phyloP scores from a whole-genome alignment of 2,113 vertebrate species.

The Nipponia nippon region DNA sequence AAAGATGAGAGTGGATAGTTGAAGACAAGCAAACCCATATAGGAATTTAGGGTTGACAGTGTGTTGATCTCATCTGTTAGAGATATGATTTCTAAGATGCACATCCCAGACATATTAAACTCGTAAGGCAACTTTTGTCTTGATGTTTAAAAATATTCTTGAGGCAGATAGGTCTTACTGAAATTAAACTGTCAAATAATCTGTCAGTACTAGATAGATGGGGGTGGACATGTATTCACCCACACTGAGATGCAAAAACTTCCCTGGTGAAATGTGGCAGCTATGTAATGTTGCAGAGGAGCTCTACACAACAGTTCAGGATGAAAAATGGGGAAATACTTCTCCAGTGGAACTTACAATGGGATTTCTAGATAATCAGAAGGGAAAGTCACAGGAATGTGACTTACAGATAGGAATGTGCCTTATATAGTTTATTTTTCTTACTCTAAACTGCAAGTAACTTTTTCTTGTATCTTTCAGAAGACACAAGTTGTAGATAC shows the following conservation, averaged over 20 bases:
- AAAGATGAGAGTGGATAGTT: background rate
- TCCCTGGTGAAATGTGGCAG: conserved; percentile 24
- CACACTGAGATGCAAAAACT: conserved; percentile 5
- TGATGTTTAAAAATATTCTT: conserved; percentile 52
- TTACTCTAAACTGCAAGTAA: background rate
- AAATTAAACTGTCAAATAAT: conserved; percentile 55
- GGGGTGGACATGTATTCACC: conserved; percentile 42
- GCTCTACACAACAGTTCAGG: background rate
- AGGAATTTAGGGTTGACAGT: background rate
- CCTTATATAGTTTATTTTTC: background rate
- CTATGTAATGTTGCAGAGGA: background rate
- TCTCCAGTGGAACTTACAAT: background rate
- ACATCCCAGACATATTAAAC: background rate
- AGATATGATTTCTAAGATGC: background rate
- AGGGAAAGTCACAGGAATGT: conserved; percentile 15
- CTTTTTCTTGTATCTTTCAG: background rate
- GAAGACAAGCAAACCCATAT: background rate
- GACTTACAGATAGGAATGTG: conserved; percentile 1
- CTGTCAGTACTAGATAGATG: conserved; percentile 20
- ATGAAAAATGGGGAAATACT: background rate
- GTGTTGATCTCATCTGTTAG: background rate
- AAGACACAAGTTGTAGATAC: background rate
- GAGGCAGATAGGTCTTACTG: conserved; percentile 28
- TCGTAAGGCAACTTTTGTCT: background rate
- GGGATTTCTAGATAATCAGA: conserved; percentile 36